Percentiles rank a stretch among this genome's conserved stretches.
phyloP scores from a whole-genome alignment of 2,797 vertebrate species.

The Alosa sapidissima region DNA sequence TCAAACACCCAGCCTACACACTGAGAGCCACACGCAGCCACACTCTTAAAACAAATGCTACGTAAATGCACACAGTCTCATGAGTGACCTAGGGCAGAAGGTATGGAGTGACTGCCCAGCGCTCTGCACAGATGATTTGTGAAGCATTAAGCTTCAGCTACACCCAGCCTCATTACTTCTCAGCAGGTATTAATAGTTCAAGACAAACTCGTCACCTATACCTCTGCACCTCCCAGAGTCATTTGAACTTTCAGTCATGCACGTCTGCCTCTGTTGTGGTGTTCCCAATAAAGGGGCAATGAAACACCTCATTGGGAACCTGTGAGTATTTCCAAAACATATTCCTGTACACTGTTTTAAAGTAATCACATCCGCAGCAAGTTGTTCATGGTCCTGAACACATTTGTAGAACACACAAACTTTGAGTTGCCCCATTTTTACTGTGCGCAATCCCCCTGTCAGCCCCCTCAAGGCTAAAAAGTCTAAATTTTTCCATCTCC shows the following conservation, averaged over 20 bases:
- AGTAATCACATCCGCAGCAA: background rate
- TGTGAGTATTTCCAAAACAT: background rate
- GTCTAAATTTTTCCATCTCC: constrained; percentile 36
- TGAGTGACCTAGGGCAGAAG: constrained; percentile 1
- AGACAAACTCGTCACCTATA: background rate
- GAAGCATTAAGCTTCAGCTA: constrained; percentile 8
- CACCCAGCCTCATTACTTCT: background rate
- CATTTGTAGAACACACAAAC: constrained; percentile 33
- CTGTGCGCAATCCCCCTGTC: constrained; percentile 30
- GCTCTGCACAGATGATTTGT: background rate
- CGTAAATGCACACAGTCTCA: background rate
- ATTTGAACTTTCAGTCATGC: background rate
- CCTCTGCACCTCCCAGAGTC: background rate
- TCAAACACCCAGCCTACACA: constrained; percentile 7
- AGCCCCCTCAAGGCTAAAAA: constrained; percentile 30
- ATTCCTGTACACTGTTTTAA: background rate
- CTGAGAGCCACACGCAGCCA: constrained; percentile 12
- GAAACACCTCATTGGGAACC: constrained; percentile 19
- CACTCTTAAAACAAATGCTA: background rate
- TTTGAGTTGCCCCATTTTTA: constrained; percentile 22
- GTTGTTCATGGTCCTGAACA: background rate
- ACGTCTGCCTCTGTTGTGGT: background rate
- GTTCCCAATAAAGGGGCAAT: constrained; percentile 1
- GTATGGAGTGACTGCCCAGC: background rate
- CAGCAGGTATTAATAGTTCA: background rate